Evolutionary conservation across 1,140 invertebrate genomes (phyloP).

Genomic region (Carposina sasakii): DNA sequence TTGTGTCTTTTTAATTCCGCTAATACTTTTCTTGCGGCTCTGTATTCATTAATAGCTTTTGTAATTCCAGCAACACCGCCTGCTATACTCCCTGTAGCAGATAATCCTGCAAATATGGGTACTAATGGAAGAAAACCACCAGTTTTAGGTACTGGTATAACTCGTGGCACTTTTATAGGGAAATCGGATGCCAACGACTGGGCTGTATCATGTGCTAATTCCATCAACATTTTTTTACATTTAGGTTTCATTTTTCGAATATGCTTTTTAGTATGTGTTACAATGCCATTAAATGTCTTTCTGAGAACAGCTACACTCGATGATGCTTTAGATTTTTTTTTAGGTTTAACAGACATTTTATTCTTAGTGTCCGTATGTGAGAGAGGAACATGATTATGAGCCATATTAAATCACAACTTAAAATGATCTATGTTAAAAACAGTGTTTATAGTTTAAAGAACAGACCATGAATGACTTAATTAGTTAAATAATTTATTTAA

Average conservation of each 20-base stretch:
- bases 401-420: no score
- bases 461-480: no score
- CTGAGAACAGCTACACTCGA: constrained; percentile 12
- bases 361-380: no score
- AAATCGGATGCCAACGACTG: not conserved
- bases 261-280: constrained; percentile 6
- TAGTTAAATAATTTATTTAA: no score
- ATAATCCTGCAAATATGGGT: constrained; percentile 47
- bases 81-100: constrained; percentile 32
- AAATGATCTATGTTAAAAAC: no score
- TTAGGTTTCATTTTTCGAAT: constrained; percentile 22
- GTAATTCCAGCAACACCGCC: constrained; percentile 33
- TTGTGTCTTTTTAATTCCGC: constrained; percentile 39
- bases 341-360: no score
- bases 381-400: no score
- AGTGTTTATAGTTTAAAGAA: no score
- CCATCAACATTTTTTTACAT: constrained; percentile 7
- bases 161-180: constrained; percentile 31
- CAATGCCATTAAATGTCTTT: constrained; percentile 11
- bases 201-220: constrained; percentile 6
- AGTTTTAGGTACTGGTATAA: constrained; percentile 45
- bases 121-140: constrained; percentile 44
- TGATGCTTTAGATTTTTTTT: constrained; percentile 19
- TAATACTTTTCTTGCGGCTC: constrained; percentile 24
- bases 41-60: constrained; percentile 28